phyloP scores from a whole-genome alignment of 2,797 vertebrate genomes.

The Telmatherina bonti region DNA sequence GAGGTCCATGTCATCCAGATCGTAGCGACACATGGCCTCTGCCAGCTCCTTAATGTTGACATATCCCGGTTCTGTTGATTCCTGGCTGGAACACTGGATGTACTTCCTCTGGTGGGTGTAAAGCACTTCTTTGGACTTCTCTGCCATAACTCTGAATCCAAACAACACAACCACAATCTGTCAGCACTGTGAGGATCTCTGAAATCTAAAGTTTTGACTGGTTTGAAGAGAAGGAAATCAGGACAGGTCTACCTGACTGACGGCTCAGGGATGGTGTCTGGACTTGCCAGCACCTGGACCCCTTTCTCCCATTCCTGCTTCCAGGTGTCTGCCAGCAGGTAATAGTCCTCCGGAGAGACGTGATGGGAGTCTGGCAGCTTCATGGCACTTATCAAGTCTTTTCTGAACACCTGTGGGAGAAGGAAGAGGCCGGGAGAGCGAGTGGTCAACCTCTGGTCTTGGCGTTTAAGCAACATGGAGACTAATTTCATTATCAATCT shows the following conservation, averaged over 20 bases:
- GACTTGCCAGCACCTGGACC: slow-evolving; percentile 95
- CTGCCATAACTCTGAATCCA: slow-evolving; percentile 84
- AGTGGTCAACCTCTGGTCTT: not conserved
- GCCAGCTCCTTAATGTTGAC: slow-evolving; percentile 93
- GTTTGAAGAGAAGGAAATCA: not conserved
- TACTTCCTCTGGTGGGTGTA: slow-evolving; percentile 93
- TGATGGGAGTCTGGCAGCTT: slow-evolving; percentile 97
- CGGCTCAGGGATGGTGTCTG: slow-evolving; percentile 91
- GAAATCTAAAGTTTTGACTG: not conserved
- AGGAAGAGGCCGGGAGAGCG: not conserved
- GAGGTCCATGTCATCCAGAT: slow-evolving; percentile 96
- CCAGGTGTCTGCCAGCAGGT: slow-evolving; percentile 94
- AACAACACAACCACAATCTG: not conserved
- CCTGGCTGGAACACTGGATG: slow-evolving; percentile 88
- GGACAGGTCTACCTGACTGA: slow-evolving; percentile 87
- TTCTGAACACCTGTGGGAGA: slow-evolving; percentile 92
- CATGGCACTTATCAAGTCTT: slow-evolving; percentile 99
- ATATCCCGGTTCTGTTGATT: slow-evolving; percentile 89
- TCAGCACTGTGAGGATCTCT: not conserved
- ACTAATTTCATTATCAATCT: not conserved
- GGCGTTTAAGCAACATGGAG: not conserved
- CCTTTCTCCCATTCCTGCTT: slow-evolving; percentile 99
- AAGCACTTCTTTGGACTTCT: slow-evolving; percentile 89
- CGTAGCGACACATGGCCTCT: slow-evolving; percentile 94
- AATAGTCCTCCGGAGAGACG: slow-evolving; percentile 92